Evolutionary conservation across 2,113 vertebrate species (phyloP).

Genomic region (Marmota monax): DNA sequence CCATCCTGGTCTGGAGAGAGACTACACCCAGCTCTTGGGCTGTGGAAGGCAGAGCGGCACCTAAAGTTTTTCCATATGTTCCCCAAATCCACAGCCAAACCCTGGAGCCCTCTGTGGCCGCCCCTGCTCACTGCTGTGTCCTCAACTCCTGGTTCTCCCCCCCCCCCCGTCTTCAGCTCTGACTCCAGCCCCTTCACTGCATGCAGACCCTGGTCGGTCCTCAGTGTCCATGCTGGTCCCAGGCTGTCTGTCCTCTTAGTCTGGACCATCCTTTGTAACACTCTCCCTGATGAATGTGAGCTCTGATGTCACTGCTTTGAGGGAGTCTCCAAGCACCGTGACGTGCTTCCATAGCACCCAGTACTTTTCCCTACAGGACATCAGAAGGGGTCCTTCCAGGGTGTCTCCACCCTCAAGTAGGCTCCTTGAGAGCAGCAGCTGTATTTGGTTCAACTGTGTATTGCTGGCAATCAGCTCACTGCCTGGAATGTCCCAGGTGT

Average conservation of each 20-base stretch:
- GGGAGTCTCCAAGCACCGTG: not conserved
- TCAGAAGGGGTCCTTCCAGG: not conserved
- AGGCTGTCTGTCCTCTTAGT: not conserved
- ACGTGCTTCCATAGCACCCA: not conserved
- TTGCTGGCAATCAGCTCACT: not conserved
- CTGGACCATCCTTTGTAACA: not conserved
- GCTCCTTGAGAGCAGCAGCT: fast-evolving
- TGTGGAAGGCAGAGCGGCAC: not conserved
- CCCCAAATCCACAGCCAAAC: not conserved
- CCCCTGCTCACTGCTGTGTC: not conserved
- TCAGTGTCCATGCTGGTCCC: too few species aligned
- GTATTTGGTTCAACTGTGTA: not conserved
- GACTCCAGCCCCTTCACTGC: not conserved
- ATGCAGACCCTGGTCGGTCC: fast-evolving
- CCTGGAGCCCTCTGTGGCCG: not conserved
- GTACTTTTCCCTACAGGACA: not conserved
- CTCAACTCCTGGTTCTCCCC: fast-evolving
- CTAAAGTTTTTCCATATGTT: not conserved
- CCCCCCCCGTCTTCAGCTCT: not conserved
- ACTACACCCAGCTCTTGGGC: not conserved
- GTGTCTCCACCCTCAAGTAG: fast-evolving
- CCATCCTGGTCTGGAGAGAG: fast-evolving
- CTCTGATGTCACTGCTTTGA: not conserved
- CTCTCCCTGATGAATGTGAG: not conserved
- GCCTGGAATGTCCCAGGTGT: not conserved